Evolutionary conservation across 2,797 vertebrate species (phyloP).

Genomic region (Coreius guichenoti): DNA sequence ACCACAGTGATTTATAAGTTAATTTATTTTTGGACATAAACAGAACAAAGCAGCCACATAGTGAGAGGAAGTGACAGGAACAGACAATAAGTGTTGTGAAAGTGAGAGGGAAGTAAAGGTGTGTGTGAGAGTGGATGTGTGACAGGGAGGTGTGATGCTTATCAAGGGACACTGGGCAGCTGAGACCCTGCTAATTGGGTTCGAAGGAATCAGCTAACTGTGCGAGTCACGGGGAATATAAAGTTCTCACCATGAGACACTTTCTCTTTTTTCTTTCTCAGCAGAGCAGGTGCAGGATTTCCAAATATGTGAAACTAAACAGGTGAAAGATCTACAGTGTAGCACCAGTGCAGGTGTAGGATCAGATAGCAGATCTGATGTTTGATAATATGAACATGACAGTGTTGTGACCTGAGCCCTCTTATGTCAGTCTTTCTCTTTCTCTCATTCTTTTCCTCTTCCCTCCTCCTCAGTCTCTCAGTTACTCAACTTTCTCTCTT

Average conservation of each 20-base stretch:
- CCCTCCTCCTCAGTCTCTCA: constrained; percentile 31
- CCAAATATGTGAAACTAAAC: constrained; percentile 5
- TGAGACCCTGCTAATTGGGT: constrained; percentile 59
- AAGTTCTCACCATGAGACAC: constrained; percentile 25
- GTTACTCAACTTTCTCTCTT: background rate
- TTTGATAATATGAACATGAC: constrained; percentile 33
- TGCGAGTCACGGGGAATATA: constrained; percentile 45
- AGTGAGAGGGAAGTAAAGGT: constrained; percentile 23
- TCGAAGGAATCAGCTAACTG: constrained; percentile 59
- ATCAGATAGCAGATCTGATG: constrained; percentile 24
- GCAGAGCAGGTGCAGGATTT: constrained; percentile 24
- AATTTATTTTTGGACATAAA: background rate
- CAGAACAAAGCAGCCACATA: background rate
- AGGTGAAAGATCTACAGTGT: constrained; percentile 8
- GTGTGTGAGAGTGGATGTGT: constrained; percentile 39
- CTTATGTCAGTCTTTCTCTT: constrained; percentile 13
- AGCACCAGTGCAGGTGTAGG: constrained; percentile 7
- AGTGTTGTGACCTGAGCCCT: constrained; percentile 1
- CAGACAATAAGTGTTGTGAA: constrained; percentile 20
- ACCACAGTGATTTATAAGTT: constrained; percentile 13
- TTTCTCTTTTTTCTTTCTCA: constrained; percentile 24
- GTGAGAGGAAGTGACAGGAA: constrained; percentile 15
- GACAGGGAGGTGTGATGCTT: constrained; percentile 54
- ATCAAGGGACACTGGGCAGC: constrained; percentile 54
- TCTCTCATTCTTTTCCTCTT: constrained; percentile 10